phyloP scores from a whole-genome alignment of 1,140 invertebrate genomes.

The Gryllus bimaculatus region DNA sequence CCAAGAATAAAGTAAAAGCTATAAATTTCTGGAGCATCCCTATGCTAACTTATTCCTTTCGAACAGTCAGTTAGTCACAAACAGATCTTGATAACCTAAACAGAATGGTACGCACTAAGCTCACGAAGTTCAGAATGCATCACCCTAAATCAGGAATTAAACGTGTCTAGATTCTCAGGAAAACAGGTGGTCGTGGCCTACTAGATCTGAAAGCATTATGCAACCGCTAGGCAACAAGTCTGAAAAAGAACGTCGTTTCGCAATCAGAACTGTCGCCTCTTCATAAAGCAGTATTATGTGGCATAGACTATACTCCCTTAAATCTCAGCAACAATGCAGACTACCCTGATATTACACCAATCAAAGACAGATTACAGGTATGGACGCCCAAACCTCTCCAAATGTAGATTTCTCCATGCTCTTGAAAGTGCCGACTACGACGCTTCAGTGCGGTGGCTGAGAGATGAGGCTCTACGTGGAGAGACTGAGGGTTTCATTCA shows the following conservation, averaged over 20 bases:
- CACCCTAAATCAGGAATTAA: slow-evolving; percentile 9
- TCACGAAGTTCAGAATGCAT: slow-evolving; percentile 9
- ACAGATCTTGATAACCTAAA: slow-evolving; percentile 14
- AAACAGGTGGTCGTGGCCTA: slow-evolving; percentile 8
- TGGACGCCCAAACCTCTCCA: background rate
- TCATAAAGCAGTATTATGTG: background rate
- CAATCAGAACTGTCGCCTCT: background rate
- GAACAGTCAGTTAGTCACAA: background rate
- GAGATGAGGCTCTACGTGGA: background rate
- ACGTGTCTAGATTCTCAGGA: slow-evolving; percentile 2
- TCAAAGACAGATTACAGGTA: background rate
- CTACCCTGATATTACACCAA: background rate
- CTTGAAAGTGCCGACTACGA: background rate
- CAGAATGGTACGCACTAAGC: background rate
- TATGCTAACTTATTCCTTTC: slow-evolving; percentile 1
- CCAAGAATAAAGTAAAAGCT: too few relatives aligned
- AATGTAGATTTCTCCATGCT: background rate
- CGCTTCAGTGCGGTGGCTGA: background rate
- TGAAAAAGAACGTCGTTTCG: background rate
- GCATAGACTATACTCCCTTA: too few relatives aligned
- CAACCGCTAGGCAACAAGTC: background rate
- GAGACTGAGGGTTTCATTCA: background rate
- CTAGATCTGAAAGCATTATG: slow-evolving; percentile 8
- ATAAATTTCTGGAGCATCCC: background rate
- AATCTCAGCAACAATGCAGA: background rate